phyloP scores from a whole-genome alignment of 1,140 invertebrate species.

The Drosophila pseudoobscura region DNA sequence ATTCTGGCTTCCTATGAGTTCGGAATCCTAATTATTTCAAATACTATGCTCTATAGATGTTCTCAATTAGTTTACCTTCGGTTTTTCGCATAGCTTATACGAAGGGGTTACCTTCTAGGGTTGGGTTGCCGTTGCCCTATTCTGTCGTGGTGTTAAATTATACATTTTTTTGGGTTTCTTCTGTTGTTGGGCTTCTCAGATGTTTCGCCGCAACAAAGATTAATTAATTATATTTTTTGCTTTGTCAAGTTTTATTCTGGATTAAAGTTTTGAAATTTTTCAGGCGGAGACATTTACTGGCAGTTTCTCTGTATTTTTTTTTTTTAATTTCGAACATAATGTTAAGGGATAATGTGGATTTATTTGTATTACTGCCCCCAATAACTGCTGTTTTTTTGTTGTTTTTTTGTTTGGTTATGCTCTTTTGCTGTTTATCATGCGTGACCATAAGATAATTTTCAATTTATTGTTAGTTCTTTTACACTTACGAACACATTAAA shows the following conservation, averaged over 20 bases:
- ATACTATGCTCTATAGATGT: slow-evolving; percentile 58
- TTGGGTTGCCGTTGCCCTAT: slow-evolving; percentile 1
- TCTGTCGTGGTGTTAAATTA: slow-evolving; percentile 12
- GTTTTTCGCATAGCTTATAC: slow-evolving; percentile 46
- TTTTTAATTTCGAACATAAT: slow-evolving; percentile 36
- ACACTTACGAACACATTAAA: slow-evolving; percentile 52
- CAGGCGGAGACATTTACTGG: slow-evolving; percentile 80
- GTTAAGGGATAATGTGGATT: slow-evolving; percentile 33
- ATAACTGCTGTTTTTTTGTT: slow-evolving; percentile 1
- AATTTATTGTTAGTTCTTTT: slow-evolving; percentile 40
- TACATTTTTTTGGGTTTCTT: not conserved
- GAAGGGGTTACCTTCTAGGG: slow-evolving; percentile 38
- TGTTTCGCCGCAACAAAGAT: slow-evolving; percentile 1
- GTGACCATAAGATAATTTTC: slow-evolving; percentile 25
- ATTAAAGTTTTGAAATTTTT: slow-evolving; percentile 25
- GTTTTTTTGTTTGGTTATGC: not conserved
- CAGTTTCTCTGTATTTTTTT: slow-evolving; percentile 67
- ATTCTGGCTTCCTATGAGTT: slow-evolving; percentile 8
- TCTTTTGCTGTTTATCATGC: slow-evolving; percentile 13
- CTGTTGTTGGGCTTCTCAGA: not conserved
- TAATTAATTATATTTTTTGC: not conserved
- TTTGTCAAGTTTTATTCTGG: slow-evolving; percentile 17
- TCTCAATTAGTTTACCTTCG: slow-evolving; percentile 29
- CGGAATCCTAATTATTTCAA: slow-evolving; percentile 55
- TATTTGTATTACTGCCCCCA: slow-evolving; percentile 54